Conservation (phyloP, 2,888 invertebrate species). For the Rotaria macrura region DNA sequence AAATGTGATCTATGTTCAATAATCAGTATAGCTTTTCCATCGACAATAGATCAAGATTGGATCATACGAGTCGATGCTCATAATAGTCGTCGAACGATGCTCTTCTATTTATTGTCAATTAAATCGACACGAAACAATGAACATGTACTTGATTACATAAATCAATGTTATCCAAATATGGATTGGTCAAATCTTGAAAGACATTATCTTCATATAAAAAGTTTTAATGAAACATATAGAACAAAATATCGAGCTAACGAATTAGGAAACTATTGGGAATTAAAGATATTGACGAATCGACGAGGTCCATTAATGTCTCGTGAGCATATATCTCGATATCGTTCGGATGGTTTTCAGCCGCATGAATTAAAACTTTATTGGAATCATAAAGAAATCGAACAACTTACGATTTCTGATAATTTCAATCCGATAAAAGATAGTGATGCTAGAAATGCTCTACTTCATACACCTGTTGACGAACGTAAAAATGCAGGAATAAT, state of each 20-base stretch:
- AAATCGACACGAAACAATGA: neutral
- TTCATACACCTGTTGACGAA: neutral
- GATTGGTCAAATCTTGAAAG: neutral
- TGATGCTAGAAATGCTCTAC: neutral
- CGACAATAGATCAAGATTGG: no score
- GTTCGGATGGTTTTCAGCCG: neutral
- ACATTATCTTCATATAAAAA: neutral
- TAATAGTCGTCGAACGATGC: slow-evolving; percentile 4
- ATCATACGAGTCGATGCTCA: neutral
- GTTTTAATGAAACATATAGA: neutral
- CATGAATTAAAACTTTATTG: neutral
- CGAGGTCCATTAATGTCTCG: neutral
- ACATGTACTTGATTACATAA: neutral
- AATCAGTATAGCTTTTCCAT: neutral
- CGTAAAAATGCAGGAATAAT: neutral
- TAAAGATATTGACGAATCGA: neutral
- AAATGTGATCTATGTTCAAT: neutral
- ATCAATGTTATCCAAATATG: neutral
- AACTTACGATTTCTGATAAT: no score
- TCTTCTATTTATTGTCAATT: neutral
- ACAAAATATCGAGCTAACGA: neutral
- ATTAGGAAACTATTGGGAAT: neutral
- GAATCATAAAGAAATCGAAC: neutral
- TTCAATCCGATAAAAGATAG: neutral
- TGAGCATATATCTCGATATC: neutral